Conservation (phyloP, 1,140 invertebrate genomes). For the Hermetia illucens region DNA sequence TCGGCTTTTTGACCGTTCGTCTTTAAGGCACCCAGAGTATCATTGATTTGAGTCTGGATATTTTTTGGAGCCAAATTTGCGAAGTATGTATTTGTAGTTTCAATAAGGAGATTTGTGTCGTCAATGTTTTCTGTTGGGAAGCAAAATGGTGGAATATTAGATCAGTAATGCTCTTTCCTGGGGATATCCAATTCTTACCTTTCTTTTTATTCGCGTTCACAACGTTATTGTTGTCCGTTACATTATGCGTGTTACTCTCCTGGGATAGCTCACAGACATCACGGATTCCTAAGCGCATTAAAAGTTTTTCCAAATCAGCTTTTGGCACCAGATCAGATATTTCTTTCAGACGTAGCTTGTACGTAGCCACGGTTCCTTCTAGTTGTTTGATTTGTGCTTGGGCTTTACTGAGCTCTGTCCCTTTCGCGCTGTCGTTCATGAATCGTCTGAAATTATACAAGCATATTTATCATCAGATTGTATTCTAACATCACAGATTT, state of each 20-base stretch:
- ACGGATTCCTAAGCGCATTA: constrained; percentile 23
- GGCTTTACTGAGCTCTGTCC: constrained; percentile 38
- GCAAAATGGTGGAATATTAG: too few species aligned
- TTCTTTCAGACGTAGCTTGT: constrained; percentile 36
- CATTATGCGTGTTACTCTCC: too few species aligned
- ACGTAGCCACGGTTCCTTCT: constrained; percentile 35
- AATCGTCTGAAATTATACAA: constrained; percentile 27
- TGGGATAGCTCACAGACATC: constrained; percentile 25
- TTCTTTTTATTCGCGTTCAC: too few species aligned
- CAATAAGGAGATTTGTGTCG: constrained; percentile 23
- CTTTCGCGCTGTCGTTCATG: constrained; percentile 33
- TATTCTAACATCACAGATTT: neutral
- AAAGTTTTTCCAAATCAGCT: constrained; percentile 24
- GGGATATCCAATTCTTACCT: too few species aligned
- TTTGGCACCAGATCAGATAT: constrained; percentile 25
- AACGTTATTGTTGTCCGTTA: too few species aligned
- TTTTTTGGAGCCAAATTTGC: constrained; percentile 49
- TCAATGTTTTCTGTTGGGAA: constrained; percentile 15
- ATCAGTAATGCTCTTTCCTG: too few species aligned
- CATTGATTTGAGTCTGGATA: constrained; percentile 40
- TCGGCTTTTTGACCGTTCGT: constrained; percentile 65
- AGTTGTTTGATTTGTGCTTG: constrained; percentile 37
- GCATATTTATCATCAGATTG: neutral
- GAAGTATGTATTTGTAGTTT: constrained; percentile 23
- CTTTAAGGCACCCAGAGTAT: constrained; percentile 31